Evolutionary conservation across 1,140 invertebrate genomes (phyloP).

Genomic region (Brachionus asplanchnoidis): DNA sequence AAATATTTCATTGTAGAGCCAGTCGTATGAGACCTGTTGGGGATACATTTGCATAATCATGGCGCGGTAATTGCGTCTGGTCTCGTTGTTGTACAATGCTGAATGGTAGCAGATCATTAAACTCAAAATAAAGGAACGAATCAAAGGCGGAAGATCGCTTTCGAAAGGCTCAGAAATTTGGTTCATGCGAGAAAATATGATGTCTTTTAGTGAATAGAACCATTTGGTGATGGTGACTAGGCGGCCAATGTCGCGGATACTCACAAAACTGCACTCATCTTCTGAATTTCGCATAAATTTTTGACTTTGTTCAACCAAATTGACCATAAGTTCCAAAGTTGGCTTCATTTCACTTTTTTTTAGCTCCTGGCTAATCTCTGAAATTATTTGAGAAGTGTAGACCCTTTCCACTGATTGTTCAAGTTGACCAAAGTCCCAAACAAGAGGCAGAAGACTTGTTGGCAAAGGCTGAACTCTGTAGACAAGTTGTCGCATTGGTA

Average conservation of each 20-base stretch:
- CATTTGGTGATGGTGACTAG: constrained; percentile 45
- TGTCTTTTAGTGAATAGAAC: neutral
- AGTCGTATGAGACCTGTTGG: neutral
- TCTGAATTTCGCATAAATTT: constrained; percentile 49
- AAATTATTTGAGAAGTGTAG: constrained; percentile 47
- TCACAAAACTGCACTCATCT: constrained; percentile 56
- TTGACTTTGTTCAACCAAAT: constrained; percentile 48
- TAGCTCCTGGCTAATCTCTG: neutral
- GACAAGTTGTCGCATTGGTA: constrained; percentile 52
- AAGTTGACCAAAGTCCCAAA: constrained; percentile 54
- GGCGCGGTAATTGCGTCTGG: constrained; percentile 42
- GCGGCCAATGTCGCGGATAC: constrained; percentile 51
- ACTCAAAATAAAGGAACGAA: constrained; percentile 46
- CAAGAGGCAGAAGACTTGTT: constrained; percentile 49
- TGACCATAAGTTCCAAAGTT: constrained; percentile 36
- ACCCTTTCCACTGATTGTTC: constrained; percentile 46
- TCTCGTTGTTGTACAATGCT: constrained; percentile 45
- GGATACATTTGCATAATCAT: constrained; percentile 36
- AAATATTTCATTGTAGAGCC: neutral
- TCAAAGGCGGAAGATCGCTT: constrained; percentile 39
- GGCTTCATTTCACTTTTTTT: neutral
- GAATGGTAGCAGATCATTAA: constrained; percentile 50
- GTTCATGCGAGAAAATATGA: neutral
- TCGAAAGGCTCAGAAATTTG: neutral
- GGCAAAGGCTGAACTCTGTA: constrained; percentile 51